Evolutionary conservation across 2,888 invertebrate species (phyloP).

Genomic region (Spialia ferax): DNA sequence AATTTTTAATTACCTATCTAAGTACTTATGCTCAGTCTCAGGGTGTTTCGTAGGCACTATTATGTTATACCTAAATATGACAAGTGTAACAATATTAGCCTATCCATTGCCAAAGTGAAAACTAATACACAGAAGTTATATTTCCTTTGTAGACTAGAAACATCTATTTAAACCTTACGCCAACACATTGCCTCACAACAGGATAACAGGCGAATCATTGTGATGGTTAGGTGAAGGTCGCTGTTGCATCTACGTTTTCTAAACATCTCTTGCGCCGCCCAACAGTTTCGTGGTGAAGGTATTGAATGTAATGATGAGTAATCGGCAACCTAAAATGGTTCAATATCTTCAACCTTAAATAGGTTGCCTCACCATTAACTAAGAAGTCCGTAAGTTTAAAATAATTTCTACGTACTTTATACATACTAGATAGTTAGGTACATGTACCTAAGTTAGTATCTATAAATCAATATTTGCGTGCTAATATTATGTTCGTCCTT

Average conservation of each 20-base stretch:
- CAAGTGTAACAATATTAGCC: too few species aligned
- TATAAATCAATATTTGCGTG: too few species aligned
- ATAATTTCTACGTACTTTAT: too few species aligned
- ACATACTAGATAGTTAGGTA: too few species aligned
- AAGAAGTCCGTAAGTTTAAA: too few species aligned
- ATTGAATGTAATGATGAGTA: conserved; percentile 10
- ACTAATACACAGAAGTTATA: not conserved
- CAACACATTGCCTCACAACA: conserved; percentile 52
- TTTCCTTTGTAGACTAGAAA: not conserved
- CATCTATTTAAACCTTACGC: conserved; percentile 20
- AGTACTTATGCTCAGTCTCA: too few species aligned
- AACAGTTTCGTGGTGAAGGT: conserved; percentile 18
- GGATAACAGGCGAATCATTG: conserved; percentile 56
- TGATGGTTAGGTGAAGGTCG: conserved; percentile 51
- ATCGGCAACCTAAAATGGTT: not conserved
- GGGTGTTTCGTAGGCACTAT: too few species aligned
- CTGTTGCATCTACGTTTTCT: conserved; percentile 38
- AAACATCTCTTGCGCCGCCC: conserved; percentile 19
- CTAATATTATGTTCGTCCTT: too few species aligned
- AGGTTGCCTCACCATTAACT: too few species aligned
- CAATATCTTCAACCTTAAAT: not conserved
- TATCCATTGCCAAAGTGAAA: not conserved
- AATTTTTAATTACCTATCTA: too few species aligned
- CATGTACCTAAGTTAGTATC: too few species aligned
- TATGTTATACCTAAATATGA: too few species aligned